A percentile compares a stretch with the other conserved stretches of the same genome.
Conservation (phyloP, 2,888 invertebrate species). For the Sminthurinus aureus region DNA sequence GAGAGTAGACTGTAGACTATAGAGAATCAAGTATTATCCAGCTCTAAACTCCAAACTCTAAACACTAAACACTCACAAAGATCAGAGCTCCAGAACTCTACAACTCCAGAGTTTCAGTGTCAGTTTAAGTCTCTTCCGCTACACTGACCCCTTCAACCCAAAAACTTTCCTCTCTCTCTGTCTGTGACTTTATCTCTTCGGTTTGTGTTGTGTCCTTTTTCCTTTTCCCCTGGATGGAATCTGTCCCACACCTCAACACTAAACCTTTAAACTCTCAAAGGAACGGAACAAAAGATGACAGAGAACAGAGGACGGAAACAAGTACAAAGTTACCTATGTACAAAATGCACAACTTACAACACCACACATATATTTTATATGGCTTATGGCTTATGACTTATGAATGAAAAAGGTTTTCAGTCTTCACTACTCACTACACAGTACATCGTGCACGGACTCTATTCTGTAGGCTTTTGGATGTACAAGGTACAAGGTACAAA, state of each 20-base stretch:
- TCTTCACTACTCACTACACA: background rate
- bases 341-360: background rate
- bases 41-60: background rate
- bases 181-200: background rate
- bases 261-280: background rate
- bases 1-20: no score
- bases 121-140: slow-evolving; percentile 11
- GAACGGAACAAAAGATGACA: background rate
- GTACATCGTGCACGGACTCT: background rate
- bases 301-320: background rate
- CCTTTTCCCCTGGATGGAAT: background rate
- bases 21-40: background rate
- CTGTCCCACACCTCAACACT: background rate
- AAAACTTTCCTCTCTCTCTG: background rate
- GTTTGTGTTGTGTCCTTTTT: no score
- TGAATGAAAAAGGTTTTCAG: slow-evolving; percentile 13
- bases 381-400: background rate
- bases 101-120: background rate
- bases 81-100: no score
- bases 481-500: no score
- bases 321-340: background rate
- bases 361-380: no score
- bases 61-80: background rate
- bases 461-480: no score
- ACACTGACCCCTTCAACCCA: slow-evolving; percentile 16